phyloP scores from a whole-genome alignment of 2,888 invertebrate species.

The Drosophila acutilabella region DNA sequence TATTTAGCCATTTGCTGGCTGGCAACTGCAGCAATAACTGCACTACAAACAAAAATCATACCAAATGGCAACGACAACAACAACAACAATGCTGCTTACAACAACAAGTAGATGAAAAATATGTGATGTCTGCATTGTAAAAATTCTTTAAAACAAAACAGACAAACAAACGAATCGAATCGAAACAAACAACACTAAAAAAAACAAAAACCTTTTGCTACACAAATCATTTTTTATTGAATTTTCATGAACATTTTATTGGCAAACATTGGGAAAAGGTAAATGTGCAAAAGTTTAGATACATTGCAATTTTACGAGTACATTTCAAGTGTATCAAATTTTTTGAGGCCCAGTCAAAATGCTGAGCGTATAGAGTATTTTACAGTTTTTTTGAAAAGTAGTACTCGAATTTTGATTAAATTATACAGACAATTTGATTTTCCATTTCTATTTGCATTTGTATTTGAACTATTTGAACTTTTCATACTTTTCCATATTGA shows the following conservation, averaged over 20 bases:
- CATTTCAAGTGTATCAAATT: conserved; percentile 30
- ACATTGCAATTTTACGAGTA: conserved; percentile 31
- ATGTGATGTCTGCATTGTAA: conserved; percentile 40
- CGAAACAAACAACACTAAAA: conserved; percentile 22
- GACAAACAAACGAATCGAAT: conserved; percentile 2
- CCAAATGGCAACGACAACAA: conserved; percentile 27
- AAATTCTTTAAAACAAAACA: conserved; percentile 50
- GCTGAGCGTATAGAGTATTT: not conserved
- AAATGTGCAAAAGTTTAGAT: conserved; percentile 54
- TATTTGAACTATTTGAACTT: conserved; percentile 13
- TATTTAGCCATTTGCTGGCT: conserved; percentile 63
- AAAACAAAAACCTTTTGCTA: conserved; percentile 30
- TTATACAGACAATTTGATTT: conserved; percentile 32
- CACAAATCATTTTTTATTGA: conserved; percentile 81
- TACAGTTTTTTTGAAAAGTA: conserved; percentile 4
- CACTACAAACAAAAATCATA: conserved; percentile 62
- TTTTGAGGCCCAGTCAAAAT: conserved; percentile 6
- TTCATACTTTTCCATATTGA: conserved; percentile 3
- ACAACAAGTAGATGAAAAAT: conserved; percentile 16
- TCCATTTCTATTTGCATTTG: conserved; percentile 9
- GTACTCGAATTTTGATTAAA: conserved; percentile 32
- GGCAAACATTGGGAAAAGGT: conserved; percentile 63
- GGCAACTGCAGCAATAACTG: conserved; percentile 68
- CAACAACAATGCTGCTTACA: conserved; percentile 7
- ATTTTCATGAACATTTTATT: conserved; percentile 77